Evolutionary conservation across 1,140 invertebrate genomes (phyloP).

Genomic region (roundworm (Caenorhabditis elegans)): WBcel235 BX284602.5:11216501-11217000

Average conservation of each 20-base stretch:
- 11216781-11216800: neutral
- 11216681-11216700: neutral
- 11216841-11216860: neutral
- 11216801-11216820: neutral
- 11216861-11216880: neutral
- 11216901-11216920: neutral
- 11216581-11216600: neutral
- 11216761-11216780: neutral
- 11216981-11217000: neutral
- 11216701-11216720: neutral
- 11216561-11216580: neutral
- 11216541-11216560: neutral
- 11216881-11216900: neutral
- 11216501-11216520: neutral
- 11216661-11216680: slow-evolving; percentile 18
- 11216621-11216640: slow-evolving; percentile 29
- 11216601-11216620: neutral
- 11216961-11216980: neutral
- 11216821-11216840: neutral
- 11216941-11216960: neutral
- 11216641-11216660: neutral
- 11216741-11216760: neutral
- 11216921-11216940: neutral
- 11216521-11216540: neutral
- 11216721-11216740: neutral